Conservation (phyloP, 2,888 invertebrate species). For the Diaprepes abbreviatus region DNA sequence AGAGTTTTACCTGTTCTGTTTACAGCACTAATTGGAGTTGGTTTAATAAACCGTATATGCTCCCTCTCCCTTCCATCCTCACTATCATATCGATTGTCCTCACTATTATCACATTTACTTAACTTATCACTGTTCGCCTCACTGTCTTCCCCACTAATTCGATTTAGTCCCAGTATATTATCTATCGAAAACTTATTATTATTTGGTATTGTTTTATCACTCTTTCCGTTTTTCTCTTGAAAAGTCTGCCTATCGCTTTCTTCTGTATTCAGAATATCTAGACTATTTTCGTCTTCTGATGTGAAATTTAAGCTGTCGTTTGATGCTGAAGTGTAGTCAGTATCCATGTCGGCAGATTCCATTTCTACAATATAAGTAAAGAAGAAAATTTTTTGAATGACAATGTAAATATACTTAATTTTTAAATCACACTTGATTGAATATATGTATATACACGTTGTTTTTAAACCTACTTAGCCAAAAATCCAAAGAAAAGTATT, state of each 20-base stretch:
- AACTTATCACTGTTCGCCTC: constrained; percentile 12
- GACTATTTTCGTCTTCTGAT: constrained; percentile 28
- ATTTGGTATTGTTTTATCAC: not conserved
- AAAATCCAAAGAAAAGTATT: too few species aligned
- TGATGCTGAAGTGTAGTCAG: constrained; percentile 26
- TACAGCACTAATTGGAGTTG: constrained; percentile 59
- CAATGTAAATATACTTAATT: too few species aligned
- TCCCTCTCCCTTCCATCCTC: constrained; percentile 51
- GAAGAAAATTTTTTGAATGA: too few species aligned
- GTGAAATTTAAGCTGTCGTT: constrained; percentile 8
- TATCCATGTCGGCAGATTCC: not conserved
- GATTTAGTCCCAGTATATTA: constrained; percentile 63
- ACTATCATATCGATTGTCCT: constrained; percentile 43
- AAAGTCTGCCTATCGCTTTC: not conserved
- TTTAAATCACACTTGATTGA: too few species aligned
- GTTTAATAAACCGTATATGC: constrained; percentile 62
- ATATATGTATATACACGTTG: too few species aligned
- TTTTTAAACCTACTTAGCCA: too few species aligned
- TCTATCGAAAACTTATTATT: constrained; percentile 66
- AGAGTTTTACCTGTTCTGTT: constrained; percentile 39
- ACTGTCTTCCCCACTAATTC: constrained; percentile 41
- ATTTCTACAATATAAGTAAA: too few species aligned
- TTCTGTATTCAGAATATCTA: constrained; percentile 28
- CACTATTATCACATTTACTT: constrained; percentile 39
- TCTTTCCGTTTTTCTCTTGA: constrained; percentile 1